phyloP scores from a whole-genome alignment of 2,888 invertebrate genomes.

The Lithophane socia region DNA sequence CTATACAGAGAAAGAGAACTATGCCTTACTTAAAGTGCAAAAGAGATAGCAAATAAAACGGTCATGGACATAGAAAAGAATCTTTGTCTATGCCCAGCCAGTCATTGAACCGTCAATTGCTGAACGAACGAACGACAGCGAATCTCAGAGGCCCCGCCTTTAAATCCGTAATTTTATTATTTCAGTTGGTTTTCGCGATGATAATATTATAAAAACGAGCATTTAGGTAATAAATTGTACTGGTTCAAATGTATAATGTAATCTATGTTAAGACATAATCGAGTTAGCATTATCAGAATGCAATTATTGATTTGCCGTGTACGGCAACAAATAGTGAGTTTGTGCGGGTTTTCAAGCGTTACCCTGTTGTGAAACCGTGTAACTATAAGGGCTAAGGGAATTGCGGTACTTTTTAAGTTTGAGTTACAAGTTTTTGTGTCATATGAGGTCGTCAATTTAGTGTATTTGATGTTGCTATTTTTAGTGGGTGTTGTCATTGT shows the following conservation, averaged over 20 bases:
- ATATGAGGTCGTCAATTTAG: constrained; percentile 75
- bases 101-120: constrained; percentile 85
- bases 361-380: constrained; percentile 72
- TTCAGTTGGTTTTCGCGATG: constrained; percentile 86
- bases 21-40: constrained; percentile 34
- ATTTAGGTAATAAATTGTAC: constrained; percentile 80
- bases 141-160: constrained; percentile 88
- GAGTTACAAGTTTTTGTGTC: constrained; percentile 76
- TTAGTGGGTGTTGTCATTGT: constrained; percentile 91
- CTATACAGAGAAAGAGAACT: constrained; percentile 26
- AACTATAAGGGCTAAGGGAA: constrained; percentile 68
- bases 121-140: constrained; percentile 86
- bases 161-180: constrained; percentile 83
- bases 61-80: constrained; percentile 53
- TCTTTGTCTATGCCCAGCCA: constrained; percentile 73
- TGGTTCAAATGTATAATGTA: constrained; percentile 37
- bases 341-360: constrained; percentile 78
- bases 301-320: constrained; percentile 86
- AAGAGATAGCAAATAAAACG: constrained; percentile 53
- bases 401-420: constrained; percentile 65
- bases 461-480: constrained; percentile 90
- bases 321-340: constrained; percentile 79
- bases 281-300: constrained; percentile 68
- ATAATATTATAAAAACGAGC: constrained; percentile 82
- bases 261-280: constrained; percentile 43